Evolutionary conservation across 2,113 vertebrate genomes (phyloP).

Genomic region (Bufo gargarizans): DNA sequence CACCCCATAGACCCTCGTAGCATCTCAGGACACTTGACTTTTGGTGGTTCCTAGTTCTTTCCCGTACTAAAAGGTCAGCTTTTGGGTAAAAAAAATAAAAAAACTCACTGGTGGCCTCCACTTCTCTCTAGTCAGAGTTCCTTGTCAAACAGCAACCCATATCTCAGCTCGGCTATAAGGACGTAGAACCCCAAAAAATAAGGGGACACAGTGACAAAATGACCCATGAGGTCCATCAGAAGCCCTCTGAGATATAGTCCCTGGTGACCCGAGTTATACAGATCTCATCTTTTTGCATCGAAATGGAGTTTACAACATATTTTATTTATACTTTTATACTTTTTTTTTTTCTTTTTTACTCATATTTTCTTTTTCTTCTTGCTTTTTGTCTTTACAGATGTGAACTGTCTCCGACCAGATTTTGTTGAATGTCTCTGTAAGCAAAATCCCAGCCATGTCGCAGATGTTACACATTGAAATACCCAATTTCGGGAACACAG

Average conservation of each 20-base stretch:
- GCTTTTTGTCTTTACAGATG: constrained; percentile 75
- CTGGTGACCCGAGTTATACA: not conserved
- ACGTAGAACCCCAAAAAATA: too few species aligned
- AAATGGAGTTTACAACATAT: not conserved
- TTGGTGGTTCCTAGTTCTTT: too few species aligned
- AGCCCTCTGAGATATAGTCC: not conserved
- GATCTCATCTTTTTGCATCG: not conserved
- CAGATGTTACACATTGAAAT: constrained; percentile 98
- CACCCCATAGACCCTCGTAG: too few species aligned
- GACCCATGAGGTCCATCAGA: not conserved
- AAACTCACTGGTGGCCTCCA: not conserved
- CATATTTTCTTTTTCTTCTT: constrained; percentile 18
- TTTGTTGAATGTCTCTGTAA: constrained; percentile 75
- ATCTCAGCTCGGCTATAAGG: too few species aligned
- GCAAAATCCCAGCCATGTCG: constrained; percentile 81
- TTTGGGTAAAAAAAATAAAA: too few species aligned
- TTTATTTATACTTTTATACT: not conserved
- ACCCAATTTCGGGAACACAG: constrained; percentile 96
- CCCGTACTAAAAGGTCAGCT: too few species aligned
- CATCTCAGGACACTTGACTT: too few species aligned
- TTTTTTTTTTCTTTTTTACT: not conserved
- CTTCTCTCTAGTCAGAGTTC: not conserved
- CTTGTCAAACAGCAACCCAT: not conserved
- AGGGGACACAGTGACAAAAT: not conserved
- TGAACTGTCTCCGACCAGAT: constrained; percentile 70